phyloP scores from a whole-genome alignment of 2,797 vertebrate genomes.

The Mus minutoides region DNA sequence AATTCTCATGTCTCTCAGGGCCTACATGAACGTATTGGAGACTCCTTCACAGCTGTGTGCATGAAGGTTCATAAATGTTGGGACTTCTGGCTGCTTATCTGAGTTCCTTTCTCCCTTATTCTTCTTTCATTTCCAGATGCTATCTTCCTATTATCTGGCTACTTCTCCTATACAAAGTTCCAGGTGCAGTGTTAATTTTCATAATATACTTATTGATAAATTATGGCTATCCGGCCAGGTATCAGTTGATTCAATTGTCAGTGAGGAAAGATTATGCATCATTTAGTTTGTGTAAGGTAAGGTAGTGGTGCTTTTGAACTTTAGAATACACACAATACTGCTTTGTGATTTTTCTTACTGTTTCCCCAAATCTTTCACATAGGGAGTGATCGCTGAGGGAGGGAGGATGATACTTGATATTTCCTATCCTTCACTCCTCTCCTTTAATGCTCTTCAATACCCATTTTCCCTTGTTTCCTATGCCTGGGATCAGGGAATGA shows the following conservation, averaged over 20 bases:
- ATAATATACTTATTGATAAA: not conserved
- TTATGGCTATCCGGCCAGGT: not conserved
- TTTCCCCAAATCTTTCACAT: not conserved
- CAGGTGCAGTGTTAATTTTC: not conserved
- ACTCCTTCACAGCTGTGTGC: not conserved
- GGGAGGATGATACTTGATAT: not conserved
- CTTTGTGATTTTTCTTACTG: not conserved
- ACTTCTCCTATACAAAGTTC: not conserved
- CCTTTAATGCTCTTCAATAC: not conserved
- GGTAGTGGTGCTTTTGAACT: not conserved
- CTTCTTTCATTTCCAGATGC: not conserved
- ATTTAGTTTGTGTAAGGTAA: not conserved
- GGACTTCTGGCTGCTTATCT: not conserved
- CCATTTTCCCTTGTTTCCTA: not conserved
- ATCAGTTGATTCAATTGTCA: slow-evolving; percentile 16
- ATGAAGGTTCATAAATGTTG: not conserved
- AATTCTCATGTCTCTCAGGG: slow-evolving; percentile 26
- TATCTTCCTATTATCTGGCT: not conserved
- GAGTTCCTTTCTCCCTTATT: not conserved
- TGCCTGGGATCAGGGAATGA: not conserved
- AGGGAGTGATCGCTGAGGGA: not conserved
- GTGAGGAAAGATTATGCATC: not conserved
- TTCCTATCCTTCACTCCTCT: not conserved
- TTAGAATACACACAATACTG: not conserved
- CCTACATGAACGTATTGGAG: not conserved